phyloP scores from a whole-genome alignment of 2,797 vertebrate species.

The Epinephelus coioides region DNA sequence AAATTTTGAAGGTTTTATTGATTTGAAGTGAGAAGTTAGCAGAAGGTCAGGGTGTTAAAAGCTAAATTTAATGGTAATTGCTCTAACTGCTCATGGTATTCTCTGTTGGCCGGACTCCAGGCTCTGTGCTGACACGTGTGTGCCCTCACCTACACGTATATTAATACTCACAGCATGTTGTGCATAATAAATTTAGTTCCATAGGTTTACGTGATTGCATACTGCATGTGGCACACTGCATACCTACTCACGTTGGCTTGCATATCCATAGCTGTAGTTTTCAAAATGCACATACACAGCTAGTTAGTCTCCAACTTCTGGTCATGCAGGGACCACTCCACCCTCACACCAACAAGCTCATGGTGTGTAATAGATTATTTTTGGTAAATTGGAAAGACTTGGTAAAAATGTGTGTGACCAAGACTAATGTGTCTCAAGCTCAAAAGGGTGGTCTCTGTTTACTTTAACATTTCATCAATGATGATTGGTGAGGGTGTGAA shows the following conservation, averaged over 20 bases:
- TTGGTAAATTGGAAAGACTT: constrained; percentile 20
- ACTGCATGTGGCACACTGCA: neutral
- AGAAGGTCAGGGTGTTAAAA: constrained; percentile 8
- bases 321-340: constrained; percentile 29
- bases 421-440: constrained; percentile 33
- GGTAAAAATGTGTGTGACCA: constrained; percentile 32
- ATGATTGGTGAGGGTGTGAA: constrained; percentile 58
- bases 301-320: neutral
- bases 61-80: constrained; percentile 1
- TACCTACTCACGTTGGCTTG: neutral
- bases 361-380: constrained; percentile 43
- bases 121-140: neutral
- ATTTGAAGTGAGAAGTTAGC: constrained; percentile 25
- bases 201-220: neutral
- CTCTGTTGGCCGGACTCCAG: neutral
- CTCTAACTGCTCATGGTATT: neutral
- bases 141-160: neutral
- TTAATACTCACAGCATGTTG: neutral
- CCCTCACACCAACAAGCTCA: constrained; percentile 29
- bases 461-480: constrained; percentile 52
- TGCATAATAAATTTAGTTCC: constrained; percentile 9
- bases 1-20: constrained; percentile 17
- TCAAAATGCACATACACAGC: neutral
- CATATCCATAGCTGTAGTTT: neutral
- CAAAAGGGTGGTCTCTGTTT: constrained; percentile 53